A percentile compares a stretch with the other conserved stretches of the same genome.
These are phyloP conservation scores for Aporrectodea caliginosa DNA, from an alignment of 1,140 invertebrate genomes.

Conservation along the genomic window DNA sequence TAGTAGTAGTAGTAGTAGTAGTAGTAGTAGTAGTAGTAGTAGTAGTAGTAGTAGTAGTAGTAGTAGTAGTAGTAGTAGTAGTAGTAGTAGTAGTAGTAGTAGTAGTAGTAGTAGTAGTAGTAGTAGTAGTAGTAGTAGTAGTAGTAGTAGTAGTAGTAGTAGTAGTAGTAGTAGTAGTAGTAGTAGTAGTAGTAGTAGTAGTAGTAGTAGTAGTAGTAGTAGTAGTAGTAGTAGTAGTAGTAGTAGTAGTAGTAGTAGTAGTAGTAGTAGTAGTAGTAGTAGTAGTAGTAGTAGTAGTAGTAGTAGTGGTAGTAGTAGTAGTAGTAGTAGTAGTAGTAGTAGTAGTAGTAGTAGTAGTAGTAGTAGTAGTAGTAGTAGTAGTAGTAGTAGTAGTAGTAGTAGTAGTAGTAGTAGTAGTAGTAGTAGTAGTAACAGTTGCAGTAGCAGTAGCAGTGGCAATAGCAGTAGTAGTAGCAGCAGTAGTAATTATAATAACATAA, in stretches of 20 bases:
- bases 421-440: too few relatives aligned
- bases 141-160: constrained; percentile 2
- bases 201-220: constrained; percentile 2
- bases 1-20: constrained; percentile 3
- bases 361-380: constrained; percentile 3
- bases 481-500: too few relatives aligned
- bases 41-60: constrained; percentile 2
- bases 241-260: constrained; percentile 3
- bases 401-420: constrained; percentile 3
- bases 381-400: constrained; percentile 2
- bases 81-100: constrained; percentile 2
- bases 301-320: neutral
- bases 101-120: constrained; percentile 2
- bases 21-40: constrained; percentile 2
- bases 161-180: constrained; percentile 2
- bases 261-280: constrained; percentile 2
- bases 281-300: constrained; percentile 2
- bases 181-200: constrained; percentile 3
- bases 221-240: constrained; percentile 2
- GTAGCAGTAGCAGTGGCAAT: too few relatives aligned
- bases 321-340: constrained; percentile 2
- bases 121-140: constrained; percentile 3
- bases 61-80: constrained; percentile 3
- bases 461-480: too few relatives aligned
- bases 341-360: constrained; percentile 2